Evolutionary conservation across 2,113 vertebrate genomes (phyloP), one percentile per base, ranked within the genome.

Genomic region (Triplophysa tibetana): DNA sequence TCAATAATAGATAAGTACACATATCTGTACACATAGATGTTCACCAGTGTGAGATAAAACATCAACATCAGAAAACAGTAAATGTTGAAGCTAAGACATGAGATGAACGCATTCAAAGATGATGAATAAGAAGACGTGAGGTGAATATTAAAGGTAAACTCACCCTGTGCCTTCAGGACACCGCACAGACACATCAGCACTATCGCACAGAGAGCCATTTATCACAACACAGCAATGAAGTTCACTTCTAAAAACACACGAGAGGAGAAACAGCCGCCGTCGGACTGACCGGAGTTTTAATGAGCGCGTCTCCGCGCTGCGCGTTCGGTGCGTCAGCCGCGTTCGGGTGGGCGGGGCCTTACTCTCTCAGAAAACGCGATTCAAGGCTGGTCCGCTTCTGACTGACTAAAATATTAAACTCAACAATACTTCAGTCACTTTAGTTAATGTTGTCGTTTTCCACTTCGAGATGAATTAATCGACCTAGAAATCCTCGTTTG

Each of bases 161-260:
- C 91, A 94, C 93, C 91, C 90, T 93, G 91, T 8, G 79, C 88
- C 19, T 81, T 86, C 38, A 92, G 86, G 56, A 84, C 56, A 80
- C 89, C 92, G 84, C 86, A 76, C 67, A 93, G 70, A 72, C 88
- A 85, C 84, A 90, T 85, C 45, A 93, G 85, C 61, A 93, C 79
- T 63, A 88, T 23, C 3, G 80, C 81, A 10, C 62, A 70, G 73
- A 82, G 85, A 88, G 66, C 90, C 92, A 93, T 94, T 83, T 48
- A 75, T 75, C 60, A 12, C 43, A 45, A 12, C 11, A 45, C 33
- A 4, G 4, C 29, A 43, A 0, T 10, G 1, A 43, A 29, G 26
- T 29, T 33, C 33, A 38, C 33, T 33, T 33, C 33, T 33, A 5
- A 6, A 29, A 8, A 3, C 33, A 0, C 33, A 56, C 2, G 17